Conservation (phyloP, 2,113 vertebrate genomes). For the Hippoglossus stenolepis region DNA sequence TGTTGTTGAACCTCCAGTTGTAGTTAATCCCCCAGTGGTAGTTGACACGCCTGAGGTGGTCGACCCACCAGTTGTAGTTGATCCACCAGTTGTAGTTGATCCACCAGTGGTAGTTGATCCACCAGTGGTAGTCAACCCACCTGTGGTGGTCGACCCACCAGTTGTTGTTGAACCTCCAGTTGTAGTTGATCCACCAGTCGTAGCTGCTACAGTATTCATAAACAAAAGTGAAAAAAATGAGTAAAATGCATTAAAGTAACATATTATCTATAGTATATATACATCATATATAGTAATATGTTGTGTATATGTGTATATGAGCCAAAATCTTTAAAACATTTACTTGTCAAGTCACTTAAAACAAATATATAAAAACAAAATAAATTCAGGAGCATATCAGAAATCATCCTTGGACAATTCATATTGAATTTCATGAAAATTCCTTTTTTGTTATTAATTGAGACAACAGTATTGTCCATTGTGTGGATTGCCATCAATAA, state of each 20-base stretch:
- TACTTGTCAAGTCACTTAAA: too few species aligned
- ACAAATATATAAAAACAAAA: too few species aligned
- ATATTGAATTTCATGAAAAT: too few species aligned
- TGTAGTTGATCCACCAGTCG: neutral
- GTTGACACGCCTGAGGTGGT: neutral
- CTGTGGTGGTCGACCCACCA: neutral
- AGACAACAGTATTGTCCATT: neutral
- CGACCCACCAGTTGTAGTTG: slow-evolving; percentile 1
- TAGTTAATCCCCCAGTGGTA: neutral
- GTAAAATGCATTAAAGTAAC: too few species aligned
- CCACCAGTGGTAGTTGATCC: neutral
- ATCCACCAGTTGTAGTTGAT: neutral
- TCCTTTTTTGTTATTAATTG: neutral
- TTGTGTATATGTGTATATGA: too few species aligned
- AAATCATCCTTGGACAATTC: too few species aligned
- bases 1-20: neutral
- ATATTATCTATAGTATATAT: too few species aligned
- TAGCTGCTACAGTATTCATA: neutral
- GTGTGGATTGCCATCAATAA: too few species aligned
- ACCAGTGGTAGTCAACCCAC: neutral
- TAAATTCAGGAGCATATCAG: too few species aligned
- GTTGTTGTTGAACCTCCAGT: neutral
- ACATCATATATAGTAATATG: too few species aligned
- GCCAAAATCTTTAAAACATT: too few species aligned
- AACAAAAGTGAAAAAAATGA: too few species aligned